Conservation (phyloP, 2,113 vertebrate genomes). For the Gracilinanus agilis region DNA sequence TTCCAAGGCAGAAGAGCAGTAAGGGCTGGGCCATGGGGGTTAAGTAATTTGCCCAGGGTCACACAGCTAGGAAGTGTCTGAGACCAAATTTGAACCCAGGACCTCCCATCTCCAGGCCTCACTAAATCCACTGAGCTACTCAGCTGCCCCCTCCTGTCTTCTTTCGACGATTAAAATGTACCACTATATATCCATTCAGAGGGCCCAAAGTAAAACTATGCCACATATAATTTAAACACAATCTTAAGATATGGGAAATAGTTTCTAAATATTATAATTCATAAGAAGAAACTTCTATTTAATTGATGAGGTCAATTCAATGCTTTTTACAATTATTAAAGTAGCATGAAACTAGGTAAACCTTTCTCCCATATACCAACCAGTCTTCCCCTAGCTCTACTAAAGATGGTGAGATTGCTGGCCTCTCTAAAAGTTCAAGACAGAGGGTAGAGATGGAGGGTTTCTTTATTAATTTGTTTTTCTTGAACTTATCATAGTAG, state of each 20-base stretch:
- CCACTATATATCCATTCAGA: background rate
- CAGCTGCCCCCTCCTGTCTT: background rate
- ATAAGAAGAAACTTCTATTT: background rate
- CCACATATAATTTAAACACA: background rate
- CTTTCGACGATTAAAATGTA: slow-evolving; percentile 37
- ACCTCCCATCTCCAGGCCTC: too few relatives aligned
- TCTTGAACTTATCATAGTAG: background rate
- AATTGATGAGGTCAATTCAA: background rate
- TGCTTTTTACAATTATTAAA: slow-evolving; percentile 19
- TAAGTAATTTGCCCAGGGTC: too few relatives aligned
- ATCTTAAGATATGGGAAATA: background rate
- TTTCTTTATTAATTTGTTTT: background rate
- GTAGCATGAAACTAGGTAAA: slow-evolving; percentile 10
- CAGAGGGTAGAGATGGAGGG: background rate
- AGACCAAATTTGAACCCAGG: too few relatives aligned
- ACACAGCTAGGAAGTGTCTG: too few relatives aligned
- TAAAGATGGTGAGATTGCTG: slow-evolving; percentile 21
- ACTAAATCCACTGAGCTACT: too few relatives aligned
- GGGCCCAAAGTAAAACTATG: background rate
- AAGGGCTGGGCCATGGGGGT: too few relatives aligned
- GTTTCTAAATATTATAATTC: slow-evolving; percentile 26
- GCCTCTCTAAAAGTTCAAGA: slow-evolving; percentile 21
- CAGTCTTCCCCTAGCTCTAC: slow-evolving; percentile 7
- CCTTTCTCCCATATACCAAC: background rate
- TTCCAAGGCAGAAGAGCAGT: too few relatives aligned